phyloP scores from a whole-genome alignment of 2,797 vertebrate genomes.

The Crenichthys baileyi region DNA sequence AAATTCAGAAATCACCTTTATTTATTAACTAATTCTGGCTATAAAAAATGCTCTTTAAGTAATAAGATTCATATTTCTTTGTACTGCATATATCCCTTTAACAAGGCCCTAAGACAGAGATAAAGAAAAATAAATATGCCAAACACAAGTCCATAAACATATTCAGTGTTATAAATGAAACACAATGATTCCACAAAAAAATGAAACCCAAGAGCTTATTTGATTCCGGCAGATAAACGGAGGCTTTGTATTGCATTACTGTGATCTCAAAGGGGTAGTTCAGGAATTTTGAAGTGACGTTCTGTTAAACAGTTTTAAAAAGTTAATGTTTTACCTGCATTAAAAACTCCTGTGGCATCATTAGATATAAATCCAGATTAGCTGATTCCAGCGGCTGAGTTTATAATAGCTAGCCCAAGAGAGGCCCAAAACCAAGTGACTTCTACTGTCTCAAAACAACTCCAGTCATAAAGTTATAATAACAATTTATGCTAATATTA shows the following conservation, averaged over 20 bases:
- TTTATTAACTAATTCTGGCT: constrained; percentile 50
- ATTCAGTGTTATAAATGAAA: constrained; percentile 57
- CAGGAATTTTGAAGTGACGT: not conserved
- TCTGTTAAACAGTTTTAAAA: not conserved
- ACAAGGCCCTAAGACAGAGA: constrained; percentile 35
- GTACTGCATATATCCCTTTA: constrained; percentile 17
- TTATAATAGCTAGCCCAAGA: not conserved
- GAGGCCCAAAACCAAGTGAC: not conserved
- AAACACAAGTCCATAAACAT: constrained; percentile 60
- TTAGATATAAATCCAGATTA: not conserved
- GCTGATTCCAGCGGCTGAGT: not conserved
- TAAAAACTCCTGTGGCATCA: not conserved
- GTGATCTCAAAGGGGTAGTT: constrained; percentile 25
- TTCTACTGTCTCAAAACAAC: not conserved
- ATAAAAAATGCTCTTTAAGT: constrained; percentile 39
- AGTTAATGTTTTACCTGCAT: not conserved
- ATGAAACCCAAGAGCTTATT: constrained; percentile 70
- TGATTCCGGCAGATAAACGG: constrained; percentile 70
- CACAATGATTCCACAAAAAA: constrained; percentile 50
- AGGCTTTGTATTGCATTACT: constrained; percentile 53
- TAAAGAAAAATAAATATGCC: constrained; percentile 74
- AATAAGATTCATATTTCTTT: constrained; percentile 49
- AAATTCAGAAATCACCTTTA: constrained; percentile 62
- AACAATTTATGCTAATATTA: not conserved
- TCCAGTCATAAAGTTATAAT: not conserved